Percentiles rank a stretch among this genome's conserved stretches.
Conservation (phyloP, 2,888 invertebrate species). For the Drosophila limbata region DNA sequence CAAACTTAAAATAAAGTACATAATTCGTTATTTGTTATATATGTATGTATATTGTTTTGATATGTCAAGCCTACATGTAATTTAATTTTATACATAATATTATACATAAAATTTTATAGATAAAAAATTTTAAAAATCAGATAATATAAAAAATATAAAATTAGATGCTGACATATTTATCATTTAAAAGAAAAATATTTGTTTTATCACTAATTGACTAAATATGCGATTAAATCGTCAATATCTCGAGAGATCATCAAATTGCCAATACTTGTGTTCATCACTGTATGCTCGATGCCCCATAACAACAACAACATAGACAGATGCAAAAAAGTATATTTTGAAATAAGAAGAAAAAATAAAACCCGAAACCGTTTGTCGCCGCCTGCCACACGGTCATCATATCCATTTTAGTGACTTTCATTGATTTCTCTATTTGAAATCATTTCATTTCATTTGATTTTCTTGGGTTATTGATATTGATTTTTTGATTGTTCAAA, state of each 20-base stretch:
- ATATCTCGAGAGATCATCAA: background rate
- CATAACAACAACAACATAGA: slow-evolving; percentile 13
- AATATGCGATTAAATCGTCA: no score
- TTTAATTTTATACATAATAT: no score
- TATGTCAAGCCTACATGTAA: no score
- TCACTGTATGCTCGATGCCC: background rate
- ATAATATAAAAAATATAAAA: no score
- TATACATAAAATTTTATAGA: no score
- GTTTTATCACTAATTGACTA: no score
- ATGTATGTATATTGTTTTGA: no score
- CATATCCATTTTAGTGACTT: slow-evolving; percentile 52
- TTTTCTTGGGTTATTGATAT: slow-evolving; percentile 58
- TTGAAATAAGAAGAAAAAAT: slow-evolving; percentile 20
- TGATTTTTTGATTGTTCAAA: slow-evolving; percentile 66
- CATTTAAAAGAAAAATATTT: no score
- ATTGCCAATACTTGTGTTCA: background rate
- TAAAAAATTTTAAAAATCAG: no score
- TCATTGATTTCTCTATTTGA: slow-evolving; percentile 76
- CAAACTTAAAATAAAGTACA: no score
- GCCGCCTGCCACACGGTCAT: slow-evolving; percentile 22
- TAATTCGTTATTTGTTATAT: no score
- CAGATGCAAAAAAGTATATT: slow-evolving; percentile 12
- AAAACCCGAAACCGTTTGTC: slow-evolving; percentile 67
- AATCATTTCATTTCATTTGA: slow-evolving; percentile 64
- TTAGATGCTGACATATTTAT: no score